These are phyloP conservation scores for Drosophila multiciliata DNA, from an alignment of 2,888 invertebrate species.

Conservation along the genomic window DNA sequence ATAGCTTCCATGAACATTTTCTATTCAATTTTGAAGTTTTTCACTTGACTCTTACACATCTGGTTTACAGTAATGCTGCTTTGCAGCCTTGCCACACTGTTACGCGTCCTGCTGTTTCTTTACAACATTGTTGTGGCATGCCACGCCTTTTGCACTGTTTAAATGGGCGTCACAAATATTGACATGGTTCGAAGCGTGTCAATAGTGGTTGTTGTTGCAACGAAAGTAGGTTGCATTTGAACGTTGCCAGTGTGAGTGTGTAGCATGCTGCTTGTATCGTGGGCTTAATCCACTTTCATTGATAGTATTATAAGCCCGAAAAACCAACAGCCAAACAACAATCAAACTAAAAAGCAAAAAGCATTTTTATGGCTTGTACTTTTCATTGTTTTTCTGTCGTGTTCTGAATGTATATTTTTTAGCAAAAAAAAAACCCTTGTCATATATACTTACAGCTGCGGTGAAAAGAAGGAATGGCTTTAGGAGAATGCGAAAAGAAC, in stretches of 20 bases:
- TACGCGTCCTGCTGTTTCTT: conserved; percentile 38
- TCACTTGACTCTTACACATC: conserved; percentile 8
- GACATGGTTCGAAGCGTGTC: conserved; percentile 63
- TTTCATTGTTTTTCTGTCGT: conserved; percentile 4
- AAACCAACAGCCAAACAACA: conserved; percentile 24
- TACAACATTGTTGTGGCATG: conserved; percentile 10
- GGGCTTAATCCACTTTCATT: conserved; percentile 72
- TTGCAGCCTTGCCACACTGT: conserved; percentile 44
- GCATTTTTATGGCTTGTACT: conserved; percentile 70
- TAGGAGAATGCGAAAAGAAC: not conserved
- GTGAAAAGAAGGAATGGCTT: not conserved
- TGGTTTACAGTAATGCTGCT: not conserved
- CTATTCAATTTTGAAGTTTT: not conserved
- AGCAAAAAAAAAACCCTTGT: not conserved
- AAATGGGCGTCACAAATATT: conserved; percentile 72
- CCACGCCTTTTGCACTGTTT: conserved; percentile 64
- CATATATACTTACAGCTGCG: not conserved
- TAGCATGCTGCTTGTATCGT: not conserved
- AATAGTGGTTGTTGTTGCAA: conserved; percentile 34
- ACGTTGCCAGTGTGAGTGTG: conserved; percentile 9
- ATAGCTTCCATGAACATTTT: not conserved
- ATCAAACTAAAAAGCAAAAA: conserved; percentile 45
- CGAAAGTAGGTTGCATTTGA: conserved; percentile 61
- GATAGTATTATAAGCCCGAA: conserved; percentile 54
- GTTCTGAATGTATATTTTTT: not conserved